Conservation (phyloP, 2,797 vertebrate species). For the Cichlasoma orientale region DNA sequence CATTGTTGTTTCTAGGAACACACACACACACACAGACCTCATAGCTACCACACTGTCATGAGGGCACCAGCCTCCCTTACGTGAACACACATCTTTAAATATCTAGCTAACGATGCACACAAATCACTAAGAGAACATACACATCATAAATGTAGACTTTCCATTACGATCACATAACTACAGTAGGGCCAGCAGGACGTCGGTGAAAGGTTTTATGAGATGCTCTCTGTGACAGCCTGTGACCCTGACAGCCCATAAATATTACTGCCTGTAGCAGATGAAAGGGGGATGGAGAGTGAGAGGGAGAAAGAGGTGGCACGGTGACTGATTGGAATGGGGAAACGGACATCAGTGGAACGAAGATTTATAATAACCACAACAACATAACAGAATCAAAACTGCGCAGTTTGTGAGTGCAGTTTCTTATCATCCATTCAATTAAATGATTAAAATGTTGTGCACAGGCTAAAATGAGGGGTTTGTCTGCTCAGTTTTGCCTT, state of each 20-base stretch:
- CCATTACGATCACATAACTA: slow-evolving; percentile 66
- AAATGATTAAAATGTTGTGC: slow-evolving; percentile 28
- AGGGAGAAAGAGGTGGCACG: slow-evolving; percentile 5
- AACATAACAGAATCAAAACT: slow-evolving; percentile 36
- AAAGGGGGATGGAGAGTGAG: slow-evolving; percentile 9
- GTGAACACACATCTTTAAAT: slow-evolving; percentile 25
- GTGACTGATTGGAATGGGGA: slow-evolving; percentile 25
- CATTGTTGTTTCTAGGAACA: slow-evolving; percentile 19
- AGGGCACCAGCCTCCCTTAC: slow-evolving; percentile 5
- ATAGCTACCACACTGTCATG: not conserved
- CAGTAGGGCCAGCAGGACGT: slow-evolving; percentile 51
- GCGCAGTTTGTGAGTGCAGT: not conserved
- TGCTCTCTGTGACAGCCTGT: slow-evolving; percentile 53
- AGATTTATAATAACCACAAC: slow-evolving; percentile 37
- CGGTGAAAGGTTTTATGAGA: slow-evolving; percentile 64
- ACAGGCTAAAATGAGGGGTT: not conserved
- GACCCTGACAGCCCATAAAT: slow-evolving; percentile 67
- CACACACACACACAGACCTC: not conserved
- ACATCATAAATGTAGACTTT: slow-evolving; percentile 48
- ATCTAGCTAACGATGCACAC: slow-evolving; percentile 35
- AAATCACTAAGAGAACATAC: slow-evolving; percentile 48
- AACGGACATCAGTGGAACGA: slow-evolving; percentile 17
- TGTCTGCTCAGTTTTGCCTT: slow-evolving; percentile 45
- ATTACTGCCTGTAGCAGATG: slow-evolving; percentile 42
- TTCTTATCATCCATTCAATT: slow-evolving; percentile 37